Percentiles rank a stretch among this genome's conserved stretches.
phyloP scores from a whole-genome alignment of 1,140 invertebrate genomes.

The Lithobius niger region DNA sequence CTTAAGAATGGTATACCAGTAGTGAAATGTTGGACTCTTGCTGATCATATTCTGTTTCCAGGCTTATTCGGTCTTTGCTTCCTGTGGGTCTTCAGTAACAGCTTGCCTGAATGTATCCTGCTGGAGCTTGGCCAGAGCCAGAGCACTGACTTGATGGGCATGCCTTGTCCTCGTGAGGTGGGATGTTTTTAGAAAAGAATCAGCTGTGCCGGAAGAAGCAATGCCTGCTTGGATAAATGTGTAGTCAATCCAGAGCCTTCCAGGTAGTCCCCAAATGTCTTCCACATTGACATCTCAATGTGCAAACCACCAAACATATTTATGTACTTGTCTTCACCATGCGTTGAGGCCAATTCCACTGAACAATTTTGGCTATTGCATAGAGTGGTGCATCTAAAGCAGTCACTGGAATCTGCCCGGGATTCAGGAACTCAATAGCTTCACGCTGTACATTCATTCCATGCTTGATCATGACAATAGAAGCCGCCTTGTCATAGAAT shows the following conservation, averaged over 20 bases:
- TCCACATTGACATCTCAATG: neutral
- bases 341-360: slow-evolving; percentile 6
- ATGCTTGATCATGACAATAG: neutral
- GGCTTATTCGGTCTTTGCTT: too few relatives aligned
- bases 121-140: too few relatives aligned
- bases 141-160: too few relatives aligned
- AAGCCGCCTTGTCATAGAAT: neutral
- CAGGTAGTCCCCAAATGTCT: neutral
- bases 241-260: neutral
- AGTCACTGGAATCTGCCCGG: slow-evolving; percentile 15
- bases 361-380: slow-evolving; percentile 14
- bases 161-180: too few relatives aligned
- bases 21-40: too few relatives aligned
- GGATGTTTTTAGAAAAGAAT: too few relatives aligned
- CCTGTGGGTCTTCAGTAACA: too few relatives aligned
- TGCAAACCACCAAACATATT: neutral
- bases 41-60: too few relatives aligned
- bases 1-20: too few relatives aligned
- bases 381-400: slow-evolving; percentile 17
- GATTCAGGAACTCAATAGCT: slow-evolving; percentile 13
- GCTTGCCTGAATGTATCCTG: too few relatives aligned
- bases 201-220: too few relatives aligned
- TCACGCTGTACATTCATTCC: neutral
- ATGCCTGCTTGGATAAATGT: too few relatives aligned
- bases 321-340: slow-evolving; percentile 1